Evolutionary conservation across 2,113 vertebrate genomes (phyloP), one percentile per base, ranked within the genome.

Genomic region (Amblyornis subalaris): DNA sequence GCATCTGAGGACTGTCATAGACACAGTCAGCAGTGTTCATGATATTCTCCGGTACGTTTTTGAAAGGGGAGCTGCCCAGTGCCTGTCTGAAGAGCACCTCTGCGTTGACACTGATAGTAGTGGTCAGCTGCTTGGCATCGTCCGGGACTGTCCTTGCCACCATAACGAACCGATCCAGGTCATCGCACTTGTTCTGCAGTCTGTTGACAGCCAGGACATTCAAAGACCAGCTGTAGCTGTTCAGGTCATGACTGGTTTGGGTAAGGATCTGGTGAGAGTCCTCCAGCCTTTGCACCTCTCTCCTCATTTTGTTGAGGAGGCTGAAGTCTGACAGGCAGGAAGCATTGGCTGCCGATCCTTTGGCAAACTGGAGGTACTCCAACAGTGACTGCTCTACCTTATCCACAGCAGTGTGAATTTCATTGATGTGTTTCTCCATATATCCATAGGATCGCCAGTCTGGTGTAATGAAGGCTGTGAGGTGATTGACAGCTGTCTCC

Each of bases 221-320:
- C 83, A 98, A 94, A 20, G 98, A 98, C 99, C 99, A 99, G 95
- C 94, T 97, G 92, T 97, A 98, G 88, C 97, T 98, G 55, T 98
- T 99, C 89, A 99, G 93, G 73, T 97, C 97, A 0, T 98, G 99
- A 88, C 98, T 98, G 89, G 98, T 98, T 91, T 99, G 99, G 73
- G 98, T 98, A 20, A 99, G 98, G 89, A 99, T 99, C 97, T 99
- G 99, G 91, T 99, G 97, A 6, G 99, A 99, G 94, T 99, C 99
- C 78, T 99, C 99, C 58, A 99, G 96, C 45, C 99, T 98, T 14
- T 98, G 99, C 57, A 99, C 98, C 92, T 99, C 99, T 62, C 98
- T 96, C 79, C 96, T 98, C 96, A 99, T 98, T 96, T 99, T 99
- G 75, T 97, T 97, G 80, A 99, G 98, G 29, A 99, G 98, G 66